Conservation (phyloP, 1,140 invertebrate genomes). For the Dryas iulia region DNA sequence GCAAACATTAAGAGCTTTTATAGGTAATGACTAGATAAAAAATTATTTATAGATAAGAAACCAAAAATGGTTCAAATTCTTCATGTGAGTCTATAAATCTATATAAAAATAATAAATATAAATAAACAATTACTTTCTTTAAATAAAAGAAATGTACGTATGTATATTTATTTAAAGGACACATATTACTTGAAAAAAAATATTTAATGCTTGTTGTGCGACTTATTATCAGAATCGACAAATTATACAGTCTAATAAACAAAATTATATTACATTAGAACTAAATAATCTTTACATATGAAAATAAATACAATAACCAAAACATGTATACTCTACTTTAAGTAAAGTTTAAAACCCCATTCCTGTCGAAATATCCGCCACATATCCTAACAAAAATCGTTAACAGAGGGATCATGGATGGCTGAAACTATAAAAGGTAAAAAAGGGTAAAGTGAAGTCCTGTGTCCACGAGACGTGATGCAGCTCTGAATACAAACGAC, state of each 20-base stretch:
- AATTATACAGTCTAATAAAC: too few relatives aligned
- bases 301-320: too few relatives aligned
- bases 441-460: constrained; percentile 45
- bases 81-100: too few relatives aligned
- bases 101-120: too few relatives aligned
- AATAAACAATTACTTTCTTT: too few relatives aligned
- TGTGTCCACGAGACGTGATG: constrained; percentile 45
- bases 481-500: constrained; percentile 52
- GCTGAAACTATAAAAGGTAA: constrained; percentile 24
- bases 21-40: not conserved
- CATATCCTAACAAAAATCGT: constrained; percentile 16
- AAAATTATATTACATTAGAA: too few relatives aligned
- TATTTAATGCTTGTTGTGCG: too few relatives aligned
- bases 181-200: too few relatives aligned
- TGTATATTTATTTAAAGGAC: too few relatives aligned
- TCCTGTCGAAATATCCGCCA: constrained; percentile 12
- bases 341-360: constrained; percentile 7
- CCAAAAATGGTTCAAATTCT: not conserved
- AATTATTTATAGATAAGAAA: not conserved
- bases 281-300: too few relatives aligned
- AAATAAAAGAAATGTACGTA: too few relatives aligned
- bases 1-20: constrained; percentile 32
- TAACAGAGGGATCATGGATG: constrained; percentile 22
- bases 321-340: not conserved
- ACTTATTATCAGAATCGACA: too few relatives aligned